phyloP scores from a whole-genome alignment of 2,113 vertebrate species.

The Willisornis vidua region DNA sequence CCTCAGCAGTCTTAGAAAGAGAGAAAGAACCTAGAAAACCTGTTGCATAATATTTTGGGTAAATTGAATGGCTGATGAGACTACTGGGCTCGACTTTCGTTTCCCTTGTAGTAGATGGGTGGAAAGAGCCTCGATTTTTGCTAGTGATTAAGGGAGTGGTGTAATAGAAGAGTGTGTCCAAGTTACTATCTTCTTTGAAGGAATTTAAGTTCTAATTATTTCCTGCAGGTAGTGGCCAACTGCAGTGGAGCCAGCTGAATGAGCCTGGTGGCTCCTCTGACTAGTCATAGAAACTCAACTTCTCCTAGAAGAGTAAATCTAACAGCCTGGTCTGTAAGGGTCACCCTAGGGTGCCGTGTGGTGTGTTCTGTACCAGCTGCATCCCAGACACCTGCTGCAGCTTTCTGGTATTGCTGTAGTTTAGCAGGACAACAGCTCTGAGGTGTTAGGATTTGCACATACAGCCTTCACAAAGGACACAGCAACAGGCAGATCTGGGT shows the following conservation, averaged over 20 bases:
- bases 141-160: conserved; percentile 11
- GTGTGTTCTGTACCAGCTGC: background rate
- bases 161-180: background rate
- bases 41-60: conserved; percentile 13
- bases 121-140: background rate
- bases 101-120: background rate
- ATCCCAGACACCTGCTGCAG: background rate
- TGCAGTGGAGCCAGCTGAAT: background rate
- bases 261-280: background rate
- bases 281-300: fast-evolving
- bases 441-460: background rate
- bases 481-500: background rate
- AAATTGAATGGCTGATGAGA: conserved; percentile 5
- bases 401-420: background rate
- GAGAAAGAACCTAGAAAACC: conserved; percentile 54
- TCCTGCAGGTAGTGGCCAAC: background rate
- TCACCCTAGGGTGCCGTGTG: fast-evolving
- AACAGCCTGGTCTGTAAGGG: background rate
- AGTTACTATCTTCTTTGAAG: background rate
- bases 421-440: background rate
- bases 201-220: background rate
- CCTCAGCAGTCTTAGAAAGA: conserved; percentile 46
- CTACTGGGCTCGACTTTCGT: background rate
- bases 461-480: background rate
- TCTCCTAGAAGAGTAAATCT: background rate